Percentiles rank a stretch among this genome's conserved stretches.
phyloP scores from a whole-genome alignment of 2,797 vertebrate genomes.

The Lepus townsendii region DNA sequence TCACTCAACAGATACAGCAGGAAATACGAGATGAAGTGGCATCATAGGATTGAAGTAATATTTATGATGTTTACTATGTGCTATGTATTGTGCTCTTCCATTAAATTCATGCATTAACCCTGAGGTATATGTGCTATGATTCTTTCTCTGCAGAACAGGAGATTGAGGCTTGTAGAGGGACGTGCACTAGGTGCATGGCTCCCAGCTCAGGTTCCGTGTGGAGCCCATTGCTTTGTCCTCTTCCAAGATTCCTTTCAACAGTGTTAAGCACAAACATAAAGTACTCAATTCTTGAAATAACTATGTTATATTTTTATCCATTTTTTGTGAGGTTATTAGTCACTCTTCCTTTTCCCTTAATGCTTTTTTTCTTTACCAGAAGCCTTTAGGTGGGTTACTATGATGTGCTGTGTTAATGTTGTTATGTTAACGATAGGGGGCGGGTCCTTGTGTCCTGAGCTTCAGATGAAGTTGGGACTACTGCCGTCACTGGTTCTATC shows the following conservation, averaged over 20 bases:
- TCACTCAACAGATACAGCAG: neutral
- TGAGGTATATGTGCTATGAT: neutral
- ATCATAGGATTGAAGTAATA: neutral
- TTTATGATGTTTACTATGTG: neutral
- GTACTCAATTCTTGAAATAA: slow-evolving; percentile 27
- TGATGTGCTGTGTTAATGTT: neutral
- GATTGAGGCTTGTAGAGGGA: neutral
- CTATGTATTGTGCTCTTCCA: neutral
- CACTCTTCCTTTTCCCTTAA: neutral
- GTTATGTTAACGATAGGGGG: neutral
- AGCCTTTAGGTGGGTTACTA: neutral
- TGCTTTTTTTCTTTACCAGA: neutral
- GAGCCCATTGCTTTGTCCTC: neutral
- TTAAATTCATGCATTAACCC: neutral
- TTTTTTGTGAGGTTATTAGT: slow-evolving; percentile 18
- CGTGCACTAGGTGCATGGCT: neutral
- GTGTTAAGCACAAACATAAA: neutral
- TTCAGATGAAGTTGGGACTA: neutral
- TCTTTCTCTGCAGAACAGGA: neutral
- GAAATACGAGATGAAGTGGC: neutral
- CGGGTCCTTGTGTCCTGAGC: neutral
- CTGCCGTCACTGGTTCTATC: neutral
- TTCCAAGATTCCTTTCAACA: neutral
- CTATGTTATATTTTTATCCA: neutral
- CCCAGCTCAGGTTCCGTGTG: neutral